Evolutionary conservation across 2,113 vertebrate genomes (phyloP), one percentile per base, ranked within the genome.

Genomic region (Cebidichthys violaceus): DNA sequence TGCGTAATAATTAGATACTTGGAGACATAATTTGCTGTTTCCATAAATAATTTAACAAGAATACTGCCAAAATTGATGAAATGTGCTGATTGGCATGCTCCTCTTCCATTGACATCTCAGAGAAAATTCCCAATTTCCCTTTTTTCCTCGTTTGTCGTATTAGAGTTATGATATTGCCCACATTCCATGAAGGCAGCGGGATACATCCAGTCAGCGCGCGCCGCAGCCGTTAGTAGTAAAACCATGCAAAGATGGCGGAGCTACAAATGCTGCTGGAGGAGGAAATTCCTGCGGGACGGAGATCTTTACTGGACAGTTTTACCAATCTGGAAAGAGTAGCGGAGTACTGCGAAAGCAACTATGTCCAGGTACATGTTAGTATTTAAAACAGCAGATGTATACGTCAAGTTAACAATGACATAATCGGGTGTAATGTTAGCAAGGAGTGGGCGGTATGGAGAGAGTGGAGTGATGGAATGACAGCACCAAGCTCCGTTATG

Each of bases 191-290:
- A 92, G 27, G 88, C 84, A 47, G 59, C 85, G 3, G 64, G 47
- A 29, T 6, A 0, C 73, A 61, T 81, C 31, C 82, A 73, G 79
- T 79, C 24, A 45, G 80, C 76, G 67, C 82, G 78, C 77, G 57
- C 81, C 22, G 67, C 84, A 1, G 83, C 77, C 70, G 80, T 75
- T 55, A 65, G 60, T 81, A 60, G 90, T 85, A 66, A 76, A 74
- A 79, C 10, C 85, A 96, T 96, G 96, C 97, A 96, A 98, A 98
- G 96, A 98, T 98, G 97, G 97, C 97, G 97, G 97, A 98, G 96
- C 93, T 98, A 81, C 97, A 98, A 94, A 98, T 98, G 97, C 96
- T 99, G 94, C 94, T 98, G 95, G 97, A 98, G 90, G 97, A 98
- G 91, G 97, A 98, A 81, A 97, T 99, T 94, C 97, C 97, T 81